Base-by-base conservation (phyloP, 2,888 invertebrate genomes). In the Eristalis arbustorum region DNA sequence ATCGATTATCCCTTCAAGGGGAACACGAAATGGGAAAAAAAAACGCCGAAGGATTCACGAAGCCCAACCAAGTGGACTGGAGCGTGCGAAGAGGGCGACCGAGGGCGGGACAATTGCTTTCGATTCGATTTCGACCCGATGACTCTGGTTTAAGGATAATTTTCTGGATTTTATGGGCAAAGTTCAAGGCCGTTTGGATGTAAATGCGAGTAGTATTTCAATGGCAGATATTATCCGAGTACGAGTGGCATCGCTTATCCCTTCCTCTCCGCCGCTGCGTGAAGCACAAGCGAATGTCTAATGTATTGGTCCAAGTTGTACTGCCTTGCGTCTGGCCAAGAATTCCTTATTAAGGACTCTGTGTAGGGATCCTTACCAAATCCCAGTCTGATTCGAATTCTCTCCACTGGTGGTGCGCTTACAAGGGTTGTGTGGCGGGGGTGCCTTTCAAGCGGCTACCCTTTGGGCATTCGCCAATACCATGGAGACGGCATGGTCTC, bases 111-210 rank as follows among this genome's bases (percentile, higher is more conserved):
- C 75, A 69, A 75, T 81, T 75, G 75, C 69, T 66, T 57, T 69
- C 64, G 76, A 82, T 82, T 76, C 66, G 56, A 72, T 76, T 82
- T 81, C 71, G 57, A 61, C 71, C 62, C 75, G 67, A 62, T 76
- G 76, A 67, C 61, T 67, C 71, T 72, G 66, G 75, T 66, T 82
- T 76, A 77, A 68, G 76, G 72, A 76, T 76, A 40, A 61, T 72
- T 82, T 62, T 82, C 66, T 61, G 76, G 69, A 62, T 71, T 79
- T 79, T 71, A 67, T 76, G 76, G 22, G 23, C 25, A 76, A 73
- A 82, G 72, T 82, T 82, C 82, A 82, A 77, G 76, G 82, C 31
- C 67, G 49, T 72, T 82, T 76, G 22, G 63, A 71, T 75, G 75
- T 72, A 71, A 76, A 75, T 81, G 59, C 14, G 64, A 63, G 56